Conservation (phyloP, 2,888 invertebrate genomes). For the Marronus borbonicus region DNA sequence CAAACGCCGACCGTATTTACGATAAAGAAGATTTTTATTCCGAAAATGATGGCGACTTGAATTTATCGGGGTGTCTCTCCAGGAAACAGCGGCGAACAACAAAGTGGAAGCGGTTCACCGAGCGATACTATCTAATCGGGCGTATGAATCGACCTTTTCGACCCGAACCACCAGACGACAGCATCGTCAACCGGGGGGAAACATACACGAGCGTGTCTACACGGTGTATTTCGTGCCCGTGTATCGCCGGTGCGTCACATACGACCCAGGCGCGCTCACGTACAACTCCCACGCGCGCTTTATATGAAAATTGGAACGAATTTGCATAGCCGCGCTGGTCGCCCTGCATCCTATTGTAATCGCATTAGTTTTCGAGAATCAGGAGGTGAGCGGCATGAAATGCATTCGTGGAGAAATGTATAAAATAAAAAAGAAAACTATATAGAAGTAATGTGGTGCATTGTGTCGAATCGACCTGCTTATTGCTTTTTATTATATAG, state of each 20-base stretch:
- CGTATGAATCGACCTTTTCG: constrained; percentile 48
- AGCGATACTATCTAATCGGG: constrained; percentile 45
- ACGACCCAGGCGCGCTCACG: constrained; percentile 26
- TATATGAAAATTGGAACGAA: constrained; percentile 48
- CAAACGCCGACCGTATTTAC: neutral
- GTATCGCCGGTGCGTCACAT: constrained; percentile 41
- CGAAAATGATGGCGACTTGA: constrained; percentile 27
- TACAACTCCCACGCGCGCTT: constrained; percentile 31
- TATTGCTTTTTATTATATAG: constrained; percentile 10
- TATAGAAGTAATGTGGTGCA: neutral
- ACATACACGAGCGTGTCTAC: constrained; percentile 21
- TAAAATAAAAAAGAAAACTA: neutral
- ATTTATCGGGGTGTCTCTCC: constrained; percentile 3
- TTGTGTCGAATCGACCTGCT: constrained; percentile 6
- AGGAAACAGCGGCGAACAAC: constrained; percentile 23
- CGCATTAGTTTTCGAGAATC: neutral
- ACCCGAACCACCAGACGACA: constrained; percentile 42
- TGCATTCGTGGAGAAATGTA: neutral
- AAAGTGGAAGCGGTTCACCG: constrained; percentile 39
- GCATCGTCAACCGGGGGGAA: constrained; percentile 13
- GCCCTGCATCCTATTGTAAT: neutral
- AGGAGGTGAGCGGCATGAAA: neutral
- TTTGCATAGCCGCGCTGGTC: constrained; percentile 38
- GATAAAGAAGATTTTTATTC: constrained; percentile 28
- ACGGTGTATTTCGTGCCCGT: constrained; percentile 31